Base-by-base conservation (phyloP, 1,140 invertebrate genomes). In the Onthophagus taurus region DNA sequence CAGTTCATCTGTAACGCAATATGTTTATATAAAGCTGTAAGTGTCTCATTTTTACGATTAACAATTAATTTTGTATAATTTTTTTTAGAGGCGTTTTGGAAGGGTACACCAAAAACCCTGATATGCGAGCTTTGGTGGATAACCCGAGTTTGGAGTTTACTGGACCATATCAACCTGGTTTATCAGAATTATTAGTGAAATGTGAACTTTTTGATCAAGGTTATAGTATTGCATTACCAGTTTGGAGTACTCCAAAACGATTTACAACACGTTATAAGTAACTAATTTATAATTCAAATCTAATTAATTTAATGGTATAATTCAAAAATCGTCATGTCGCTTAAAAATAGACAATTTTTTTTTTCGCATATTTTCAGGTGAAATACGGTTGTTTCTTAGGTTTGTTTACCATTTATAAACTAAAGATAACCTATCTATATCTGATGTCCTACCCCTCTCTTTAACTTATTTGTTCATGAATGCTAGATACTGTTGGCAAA, bases 231-330 rank as follows among this genome's bases (percentile, higher is more conserved):
- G 86, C 89, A 21, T 68, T 96, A 41, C 90, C 93, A 11, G 83
- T 95, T 18, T 78, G 80, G 29, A 97, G 93, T 16, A 81, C 91
- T 2, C 96, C 97, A 57, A 97, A 96, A 70, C 74, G 89, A 17
- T 97, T 97, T 59, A 85, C 81, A 26, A 88, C 81, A 24, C 69
- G 92, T 58, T 96, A 89, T 89, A 94, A 89, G 88, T 91, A 77
- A 73, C 52, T 51, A 18, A 12, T 11, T n/a, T n/a, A 24, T 7
- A 33, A 19, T 44, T 44, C n/a, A n/a, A n/a, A n/a, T n/a, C n/a
- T n/a, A n/a, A n/a, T n/a, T n/a, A n/a, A n/a, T n/a, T n/a, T n/a
- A n/a, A n/a, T n/a, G n/a, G n/a, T n/a, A n/a, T n/a, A n/a, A n/a
- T n/a, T n/a, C n/a, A n/a, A n/a, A n/a, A n/a, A n/a, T n/a, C n/a